Base-by-base conservation (phyloP, 2,888 invertebrate genomes). In the Calameuta idolon region DNA sequence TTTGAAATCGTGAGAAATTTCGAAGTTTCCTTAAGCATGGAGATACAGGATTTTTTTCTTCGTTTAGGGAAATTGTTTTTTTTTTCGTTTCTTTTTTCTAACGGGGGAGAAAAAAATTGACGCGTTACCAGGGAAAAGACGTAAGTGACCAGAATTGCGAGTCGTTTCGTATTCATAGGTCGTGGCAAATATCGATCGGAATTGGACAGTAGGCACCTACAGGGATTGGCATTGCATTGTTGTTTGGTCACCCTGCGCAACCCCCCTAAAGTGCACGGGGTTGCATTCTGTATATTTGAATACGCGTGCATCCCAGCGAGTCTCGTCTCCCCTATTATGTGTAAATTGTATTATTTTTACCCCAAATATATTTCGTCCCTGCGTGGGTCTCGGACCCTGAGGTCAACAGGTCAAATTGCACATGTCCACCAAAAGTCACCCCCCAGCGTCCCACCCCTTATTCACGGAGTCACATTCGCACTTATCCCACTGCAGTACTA, bases 331-430 rank as follows among this genome's bases (percentile, higher is more conserved):
- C 88, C 89, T 87, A 90, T 91, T 91, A 91, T 90, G 87, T 86
- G 89, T 88, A 91, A 91, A 91, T 91, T 91, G 91, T 91, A 91
- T 91, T 91, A 91, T 91, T 91, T 91, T 91, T 91, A 89, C 91
- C 91, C 91, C 91, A 91, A 91, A 91, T 91, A 86, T 89, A 89
- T 89, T 87, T 88, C 84, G 86, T 82, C 87, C 87, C 85, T 82
- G 83, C 84, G 78, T 81, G 81, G 83, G 84, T 77, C 83, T 81
- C 79, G 75, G 69, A 40, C 69, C 74, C 78, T 79, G 82, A 86
- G 91, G 91, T 91, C 89, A 90, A 89, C 90, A 90, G 91, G 91
- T 91, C 91, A 90, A 89, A 89, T 89, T 90, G 90, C 90, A 90
- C 90, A 90, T 90, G 90, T 90, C 89, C 90, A 83, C 85, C 85